Evolutionary conservation across 2,113 vertebrate genomes (phyloP).

Genomic region (Daboia siamensis): DNA sequence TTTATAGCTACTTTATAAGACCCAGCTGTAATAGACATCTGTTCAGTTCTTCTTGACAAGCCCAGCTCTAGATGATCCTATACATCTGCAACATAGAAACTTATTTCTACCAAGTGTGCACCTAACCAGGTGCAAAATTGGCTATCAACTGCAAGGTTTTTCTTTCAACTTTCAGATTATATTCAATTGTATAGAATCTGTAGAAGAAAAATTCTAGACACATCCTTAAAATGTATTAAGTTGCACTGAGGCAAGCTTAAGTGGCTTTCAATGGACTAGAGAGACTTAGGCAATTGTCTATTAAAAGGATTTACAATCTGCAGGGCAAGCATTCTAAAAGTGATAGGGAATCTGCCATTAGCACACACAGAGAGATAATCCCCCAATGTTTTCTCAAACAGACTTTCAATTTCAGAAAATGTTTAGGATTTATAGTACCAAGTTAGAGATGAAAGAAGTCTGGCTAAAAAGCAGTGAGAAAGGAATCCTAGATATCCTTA

Average conservation of each 20-base stretch:
- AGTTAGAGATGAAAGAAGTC: slow-evolving; percentile 25
- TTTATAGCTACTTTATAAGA: neutral
- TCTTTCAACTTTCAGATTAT: neutral
- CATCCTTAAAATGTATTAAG: neutral
- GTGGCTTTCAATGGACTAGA: neutral
- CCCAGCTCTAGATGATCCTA: neutral
- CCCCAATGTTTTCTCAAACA: neutral
- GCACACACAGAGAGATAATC: neutral
- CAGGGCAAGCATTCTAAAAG: slow-evolving; percentile 8
- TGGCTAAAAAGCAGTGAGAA: slow-evolving; percentile 23
- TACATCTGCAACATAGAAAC: neutral
- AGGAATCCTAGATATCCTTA: neutral
- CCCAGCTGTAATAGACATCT: neutral
- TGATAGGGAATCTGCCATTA: fast-evolving
- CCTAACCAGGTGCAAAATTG: neutral
- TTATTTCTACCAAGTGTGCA: neutral
- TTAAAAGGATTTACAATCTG: slow-evolving; percentile 13
- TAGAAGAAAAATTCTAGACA: slow-evolving; percentile 1
- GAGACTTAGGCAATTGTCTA: slow-evolving; percentile 25
- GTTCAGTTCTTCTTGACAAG: neutral
- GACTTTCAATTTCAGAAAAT: slow-evolving; percentile 28
- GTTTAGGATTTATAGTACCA: slow-evolving; percentile 1
- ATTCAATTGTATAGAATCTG: neutral
- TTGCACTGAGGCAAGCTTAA: neutral
- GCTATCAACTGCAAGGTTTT: neutral